These are phyloP conservation scores for Guaruba guarouba DNA, from an alignment of 2,113 vertebrate species.

Conservation along the genomic window DNA sequence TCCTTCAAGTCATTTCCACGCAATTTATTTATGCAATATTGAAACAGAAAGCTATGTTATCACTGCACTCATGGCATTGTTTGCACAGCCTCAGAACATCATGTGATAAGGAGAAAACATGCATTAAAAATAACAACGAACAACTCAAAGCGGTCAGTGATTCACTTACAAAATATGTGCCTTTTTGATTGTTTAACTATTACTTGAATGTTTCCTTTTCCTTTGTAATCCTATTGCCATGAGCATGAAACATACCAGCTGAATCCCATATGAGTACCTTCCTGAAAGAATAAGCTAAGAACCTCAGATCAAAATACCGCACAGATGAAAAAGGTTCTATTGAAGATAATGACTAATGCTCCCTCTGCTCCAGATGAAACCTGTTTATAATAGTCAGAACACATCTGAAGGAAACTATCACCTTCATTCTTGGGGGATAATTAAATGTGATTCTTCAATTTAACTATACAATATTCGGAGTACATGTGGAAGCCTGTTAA, in stretches of 20 bases:
- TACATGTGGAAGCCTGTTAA: neutral
- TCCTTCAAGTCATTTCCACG: neutral
- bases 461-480: neutral
- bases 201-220: neutral
- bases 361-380: slow-evolving; percentile 10
- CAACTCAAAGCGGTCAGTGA: neutral
- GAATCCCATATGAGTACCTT: slow-evolving; percentile 40
- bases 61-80: neutral
- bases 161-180: neutral
- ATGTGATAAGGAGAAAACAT: neutral
- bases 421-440: neutral
- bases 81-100: neutral
- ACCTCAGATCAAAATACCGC: slow-evolving; percentile 24
- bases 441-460: neutral
- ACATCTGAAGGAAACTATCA: slow-evolving; percentile 1
- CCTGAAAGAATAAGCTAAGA: slow-evolving; percentile 23
- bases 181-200: slow-evolving; percentile 19
- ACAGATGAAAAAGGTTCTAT: slow-evolving; percentile 10
- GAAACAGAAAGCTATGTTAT: neutral
- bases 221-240: slow-evolving; percentile 31
- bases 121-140: neutral
- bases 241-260: slow-evolving; percentile 34
- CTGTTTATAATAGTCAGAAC: neutral
- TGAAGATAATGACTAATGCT: slow-evolving; percentile 18
- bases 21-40: neutral